Conservation (phyloP, 2,888 invertebrate species). For the Melinopterus prodromus region DNA sequence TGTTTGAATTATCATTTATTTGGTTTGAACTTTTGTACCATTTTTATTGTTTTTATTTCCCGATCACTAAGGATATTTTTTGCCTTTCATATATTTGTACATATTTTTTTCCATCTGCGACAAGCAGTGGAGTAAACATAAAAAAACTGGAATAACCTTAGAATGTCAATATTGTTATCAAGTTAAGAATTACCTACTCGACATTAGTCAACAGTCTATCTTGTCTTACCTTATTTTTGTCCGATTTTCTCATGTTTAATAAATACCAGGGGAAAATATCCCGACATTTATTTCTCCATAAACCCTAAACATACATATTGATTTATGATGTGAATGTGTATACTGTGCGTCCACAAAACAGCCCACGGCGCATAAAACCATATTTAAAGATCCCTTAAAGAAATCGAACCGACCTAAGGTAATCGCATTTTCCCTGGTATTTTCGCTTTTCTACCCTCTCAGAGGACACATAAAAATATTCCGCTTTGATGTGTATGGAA, state of each 20-base stretch:
- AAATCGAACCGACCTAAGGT: background rate
- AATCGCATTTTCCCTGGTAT: background rate
- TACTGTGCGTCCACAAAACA: background rate
- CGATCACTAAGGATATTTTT: no score
- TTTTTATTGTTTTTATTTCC: no score
- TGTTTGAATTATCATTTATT: no score
- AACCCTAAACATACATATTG: background rate
- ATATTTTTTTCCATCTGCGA: background rate
- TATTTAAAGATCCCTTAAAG: slow-evolving; percentile 4
- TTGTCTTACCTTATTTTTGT: background rate
- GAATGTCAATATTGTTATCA: background rate
- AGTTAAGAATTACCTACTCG: background rate
- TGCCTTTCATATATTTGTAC: background rate
- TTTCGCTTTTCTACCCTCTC: background rate
- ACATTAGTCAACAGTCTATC: background rate
- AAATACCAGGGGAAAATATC: background rate
- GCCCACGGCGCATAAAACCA: background rate
- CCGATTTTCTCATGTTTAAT: background rate
- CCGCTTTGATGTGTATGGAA: background rate
- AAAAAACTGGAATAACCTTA: background rate
- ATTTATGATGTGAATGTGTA: background rate
- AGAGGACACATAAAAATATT: background rate
- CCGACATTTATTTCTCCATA: background rate
- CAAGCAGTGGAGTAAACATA: background rate
- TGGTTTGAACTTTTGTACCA: no score